Percentiles rank a stretch among this genome's conserved stretches.
Evolutionary conservation across 2,888 invertebrate species (phyloP).

Genomic region (Bombylius discolor): DNA sequence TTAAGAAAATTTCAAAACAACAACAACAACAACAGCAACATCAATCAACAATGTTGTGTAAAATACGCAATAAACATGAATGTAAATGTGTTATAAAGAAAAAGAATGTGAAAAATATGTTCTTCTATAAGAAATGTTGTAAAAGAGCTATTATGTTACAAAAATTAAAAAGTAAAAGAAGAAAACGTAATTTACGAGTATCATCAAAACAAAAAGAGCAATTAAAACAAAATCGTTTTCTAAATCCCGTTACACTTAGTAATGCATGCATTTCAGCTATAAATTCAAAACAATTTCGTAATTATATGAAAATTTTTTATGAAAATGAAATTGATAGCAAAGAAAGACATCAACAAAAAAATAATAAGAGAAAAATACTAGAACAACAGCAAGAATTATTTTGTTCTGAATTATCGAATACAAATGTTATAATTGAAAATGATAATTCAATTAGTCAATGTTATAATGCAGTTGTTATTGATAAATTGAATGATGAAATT

Average conservation of each 20-base stretch:
- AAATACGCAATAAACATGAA: no score
- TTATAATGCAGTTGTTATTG: background rate
- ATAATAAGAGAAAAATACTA: no score
- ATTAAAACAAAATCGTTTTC: no score
- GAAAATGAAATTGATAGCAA: background rate
- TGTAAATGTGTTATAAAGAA: background rate
- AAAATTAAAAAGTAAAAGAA: background rate
- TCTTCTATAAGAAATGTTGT: background rate
- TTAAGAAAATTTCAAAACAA: no score
- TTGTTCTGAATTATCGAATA: background rate
- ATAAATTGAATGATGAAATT: background rate
- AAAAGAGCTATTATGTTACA: background rate
- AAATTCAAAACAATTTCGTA: conserved; percentile 6
- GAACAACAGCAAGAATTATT: no score
- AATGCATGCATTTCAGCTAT: conserved; percentile 4
- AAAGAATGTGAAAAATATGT: background rate
- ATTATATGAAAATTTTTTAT: background rate
- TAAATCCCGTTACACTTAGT: conserved; percentile 5
- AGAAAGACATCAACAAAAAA: no score
- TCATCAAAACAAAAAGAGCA: background rate
- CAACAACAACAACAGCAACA: no score
- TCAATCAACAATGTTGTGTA: no score
- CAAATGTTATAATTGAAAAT: background rate
- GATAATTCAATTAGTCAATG: no score
- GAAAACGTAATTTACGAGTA: background rate